These are phyloP conservation scores for Cyprinodon tularosa DNA, from an alignment of 2,113 vertebrate species.

Conservation along the genomic window DNA sequence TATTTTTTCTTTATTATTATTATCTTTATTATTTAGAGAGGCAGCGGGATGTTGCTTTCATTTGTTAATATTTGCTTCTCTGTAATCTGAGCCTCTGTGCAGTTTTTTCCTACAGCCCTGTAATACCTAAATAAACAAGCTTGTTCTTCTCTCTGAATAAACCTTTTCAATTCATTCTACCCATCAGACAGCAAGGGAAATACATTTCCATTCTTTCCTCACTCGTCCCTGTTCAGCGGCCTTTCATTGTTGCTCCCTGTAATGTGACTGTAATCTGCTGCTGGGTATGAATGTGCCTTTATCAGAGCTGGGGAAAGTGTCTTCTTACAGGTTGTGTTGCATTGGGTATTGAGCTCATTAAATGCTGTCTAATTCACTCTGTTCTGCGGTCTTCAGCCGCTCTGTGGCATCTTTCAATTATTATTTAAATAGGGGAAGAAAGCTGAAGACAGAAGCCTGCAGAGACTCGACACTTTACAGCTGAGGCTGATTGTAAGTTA, in stretches of 20 bases:
- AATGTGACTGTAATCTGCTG: constrained; percentile 67
- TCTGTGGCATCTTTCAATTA: constrained; percentile 56
- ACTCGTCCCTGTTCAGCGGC: constrained; percentile 21
- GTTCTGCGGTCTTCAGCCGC: constrained; percentile 37
- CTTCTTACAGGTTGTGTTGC: constrained; percentile 60
- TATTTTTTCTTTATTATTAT: neutral
- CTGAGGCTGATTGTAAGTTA: constrained; percentile 7
- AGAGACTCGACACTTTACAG: constrained; percentile 22
- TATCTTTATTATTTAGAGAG: neutral
- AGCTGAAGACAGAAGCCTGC: constrained; percentile 34
- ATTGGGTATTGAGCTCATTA: constrained; percentile 64
- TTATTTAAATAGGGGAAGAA: constrained; percentile 67
- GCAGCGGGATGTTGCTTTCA: constrained; percentile 6
- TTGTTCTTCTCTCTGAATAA: constrained; percentile 42
- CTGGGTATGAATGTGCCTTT: constrained; percentile 51
- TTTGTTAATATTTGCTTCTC: constrained; percentile 5
- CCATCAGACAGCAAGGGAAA: constrained; percentile 40
- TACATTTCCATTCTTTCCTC: constrained; percentile 37
- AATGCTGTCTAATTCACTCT: constrained; percentile 66
- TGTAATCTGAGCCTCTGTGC: constrained; percentile 1
- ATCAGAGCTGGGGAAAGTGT: constrained; percentile 55
- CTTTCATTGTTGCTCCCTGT: constrained; percentile 57
- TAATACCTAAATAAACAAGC: constrained; percentile 46
- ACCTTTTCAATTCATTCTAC: constrained; percentile 50
- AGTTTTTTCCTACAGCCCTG: constrained; percentile 1